Evolutionary conservation across 2,113 vertebrate genomes (phyloP).

Genomic region (Myotis davidii): DNA sequence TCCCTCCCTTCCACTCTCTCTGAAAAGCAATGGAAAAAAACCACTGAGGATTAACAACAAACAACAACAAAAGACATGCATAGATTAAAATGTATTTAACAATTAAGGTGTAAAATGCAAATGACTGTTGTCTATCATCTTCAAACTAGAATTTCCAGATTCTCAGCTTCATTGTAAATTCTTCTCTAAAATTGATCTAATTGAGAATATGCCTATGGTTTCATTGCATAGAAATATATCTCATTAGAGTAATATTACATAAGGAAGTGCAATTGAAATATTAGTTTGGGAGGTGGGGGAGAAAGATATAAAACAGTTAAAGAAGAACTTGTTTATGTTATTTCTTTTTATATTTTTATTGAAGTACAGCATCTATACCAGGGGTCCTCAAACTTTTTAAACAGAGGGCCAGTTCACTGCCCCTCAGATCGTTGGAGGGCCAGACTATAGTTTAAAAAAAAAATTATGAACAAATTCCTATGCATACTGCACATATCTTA

Average conservation of each 20-base stretch:
- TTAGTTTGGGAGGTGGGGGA: background rate
- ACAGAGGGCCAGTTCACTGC: too few relatives aligned
- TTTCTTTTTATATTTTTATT: conserved; percentile 23
- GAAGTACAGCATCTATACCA: background rate
- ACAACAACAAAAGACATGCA: background rate
- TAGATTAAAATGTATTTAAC: background rate
- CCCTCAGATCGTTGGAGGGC: too few relatives aligned
- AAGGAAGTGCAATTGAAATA: background rate
- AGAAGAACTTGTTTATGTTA: background rate
- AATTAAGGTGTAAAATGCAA: background rate
- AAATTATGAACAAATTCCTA: too few relatives aligned
- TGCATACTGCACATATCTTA: too few relatives aligned
- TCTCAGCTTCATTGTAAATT: conserved; percentile 38
- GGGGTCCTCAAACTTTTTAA: too few relatives aligned
- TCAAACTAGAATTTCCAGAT: conserved; percentile 40
- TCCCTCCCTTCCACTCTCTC: too few relatives aligned
- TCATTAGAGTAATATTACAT: background rate
- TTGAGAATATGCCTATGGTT: background rate
- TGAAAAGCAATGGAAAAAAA: too few relatives aligned
- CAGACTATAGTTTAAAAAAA: too few relatives aligned
- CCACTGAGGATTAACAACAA: too few relatives aligned
- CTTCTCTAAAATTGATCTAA: background rate
- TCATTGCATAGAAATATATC: background rate
- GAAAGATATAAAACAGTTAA: background rate
- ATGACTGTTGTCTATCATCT: background rate